Evolutionary conservation across 2,113 vertebrate species (phyloP), one percentile per base, ranked within the genome.

Genomic region (Columba janthina): DNA sequence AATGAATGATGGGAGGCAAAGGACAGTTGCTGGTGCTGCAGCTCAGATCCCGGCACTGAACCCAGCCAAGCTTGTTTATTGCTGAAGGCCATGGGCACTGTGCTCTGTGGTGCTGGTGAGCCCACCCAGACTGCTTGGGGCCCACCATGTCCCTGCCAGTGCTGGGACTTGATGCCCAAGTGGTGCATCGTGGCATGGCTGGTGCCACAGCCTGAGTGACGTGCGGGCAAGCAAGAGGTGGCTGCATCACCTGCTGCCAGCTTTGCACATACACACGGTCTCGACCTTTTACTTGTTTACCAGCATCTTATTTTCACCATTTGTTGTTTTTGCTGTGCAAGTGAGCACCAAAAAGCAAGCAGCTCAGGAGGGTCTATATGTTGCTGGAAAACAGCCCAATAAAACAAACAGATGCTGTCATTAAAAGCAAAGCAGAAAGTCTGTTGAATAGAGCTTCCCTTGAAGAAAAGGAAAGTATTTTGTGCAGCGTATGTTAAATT

Each of bases 181-280:
- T 46, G 25, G 8, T 40, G 25, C 21, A 15, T n/a, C 12, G 1
- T 1, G 0, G 24, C 38, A n/a, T 1, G 5, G 44, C 26, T 1
- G 6, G 15, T 26, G 28, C 13, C 2, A 0, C 50, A 38, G 51
- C 65, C 65, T 0, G 0, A 21, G 36, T 0, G 3, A 21, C 0
- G 5, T 1, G 1, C 1, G 5, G 56, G 12, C 2, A 3, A 38
- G 25, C 24, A 25, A 10, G 32, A 53, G 50, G n/a, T 2, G 1
- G 32, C 51, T 16, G 29, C 21, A 9, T 24, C 1, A 2, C 24
- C 8, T 0, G 2, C 38, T 24, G 22, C 44, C 69, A 61, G 24
- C 65, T 87, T 57, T 26, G 56, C 20, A 4, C 9, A 31, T 2
- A 6, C 0, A 2, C 36, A 4, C 31, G 29, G 24, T 38, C 25